phyloP scores from a whole-genome alignment of 2,797 vertebrate genomes.

The Ceyx erithaca region DNA sequence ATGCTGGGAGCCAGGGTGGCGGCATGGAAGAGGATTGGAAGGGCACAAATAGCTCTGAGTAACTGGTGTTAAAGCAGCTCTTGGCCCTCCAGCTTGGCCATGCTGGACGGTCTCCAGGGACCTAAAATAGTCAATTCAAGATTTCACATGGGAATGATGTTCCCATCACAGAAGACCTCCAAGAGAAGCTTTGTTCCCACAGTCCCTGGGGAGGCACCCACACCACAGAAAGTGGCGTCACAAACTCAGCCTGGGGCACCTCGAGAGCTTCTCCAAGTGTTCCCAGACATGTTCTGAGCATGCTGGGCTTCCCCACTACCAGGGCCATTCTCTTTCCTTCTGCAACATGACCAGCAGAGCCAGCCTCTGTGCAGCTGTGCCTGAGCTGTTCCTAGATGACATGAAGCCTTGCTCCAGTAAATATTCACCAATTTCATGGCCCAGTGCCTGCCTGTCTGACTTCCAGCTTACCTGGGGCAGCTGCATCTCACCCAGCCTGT shows the following conservation, averaged over 20 bases:
- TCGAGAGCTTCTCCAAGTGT: background rate
- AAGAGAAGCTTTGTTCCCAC: background rate
- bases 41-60: background rate
- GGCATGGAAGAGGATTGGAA: background rate
- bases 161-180: constrained; percentile 6
- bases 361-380: background rate
- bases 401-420: background rate
- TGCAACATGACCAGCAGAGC: background rate
- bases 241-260: background rate
- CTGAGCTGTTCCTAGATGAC: background rate
- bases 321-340: background rate
- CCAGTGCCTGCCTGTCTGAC: fast-evolving
- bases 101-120: constrained; percentile 35
- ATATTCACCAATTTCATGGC: background rate
- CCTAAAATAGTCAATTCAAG: constrained; percentile 26
- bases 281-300: background rate
- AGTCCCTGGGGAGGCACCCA: background rate
- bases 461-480: background rate
- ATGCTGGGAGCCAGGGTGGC: fast-evolving
- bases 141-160: constrained; percentile 28
- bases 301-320: fast-evolving
- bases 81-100: fast-evolving
- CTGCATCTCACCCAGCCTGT: fast-evolving
- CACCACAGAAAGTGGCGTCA: background rate
- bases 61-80: background rate